Percentiles rank a stretch among this genome's conserved stretches.
These are phyloP conservation scores for Cantharis rustica DNA, from an alignment of 2,888 invertebrate species.

Conservation along the genomic window DNA sequence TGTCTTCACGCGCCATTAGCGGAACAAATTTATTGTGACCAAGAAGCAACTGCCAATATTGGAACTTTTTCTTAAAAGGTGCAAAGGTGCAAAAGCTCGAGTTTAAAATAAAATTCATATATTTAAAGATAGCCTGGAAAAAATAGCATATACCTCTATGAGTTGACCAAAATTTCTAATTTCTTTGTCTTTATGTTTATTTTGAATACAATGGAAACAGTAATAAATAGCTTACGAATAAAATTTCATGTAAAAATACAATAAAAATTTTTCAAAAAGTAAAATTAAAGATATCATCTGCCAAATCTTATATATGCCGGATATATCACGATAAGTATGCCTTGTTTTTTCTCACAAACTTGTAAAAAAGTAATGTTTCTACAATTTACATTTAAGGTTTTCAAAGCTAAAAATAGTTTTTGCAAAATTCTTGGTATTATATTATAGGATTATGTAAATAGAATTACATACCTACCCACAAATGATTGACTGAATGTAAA, in stretches of 20 bases:
- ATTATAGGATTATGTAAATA: conserved; percentile 55
- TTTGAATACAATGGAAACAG: neutral
- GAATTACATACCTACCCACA: conserved; percentile 47
- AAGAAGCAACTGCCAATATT: no score
- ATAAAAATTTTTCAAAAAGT: neutral
- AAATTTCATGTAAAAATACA: neutral
- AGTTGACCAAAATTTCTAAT: neutral
- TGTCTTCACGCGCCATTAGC: no score
- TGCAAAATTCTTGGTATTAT: conserved; percentile 48
- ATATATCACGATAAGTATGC: neutral
- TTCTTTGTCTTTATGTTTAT: neutral
- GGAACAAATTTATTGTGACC: no score
- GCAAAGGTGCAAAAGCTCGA: no score
- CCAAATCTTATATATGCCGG: neutral
- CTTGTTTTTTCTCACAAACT: neutral
- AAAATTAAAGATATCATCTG: neutral
- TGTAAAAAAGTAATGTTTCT: neutral
- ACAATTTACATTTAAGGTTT: neutral
- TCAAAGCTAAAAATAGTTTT: conserved; percentile 19
- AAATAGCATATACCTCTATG: neutral
- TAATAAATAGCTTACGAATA: neutral
- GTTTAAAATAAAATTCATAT: no score
- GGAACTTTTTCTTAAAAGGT: no score
- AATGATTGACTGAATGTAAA: conserved; percentile 55
- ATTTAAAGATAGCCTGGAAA: no score